Evolutionary conservation across 2,888 invertebrate species (phyloP).

Genomic region (Sycophila texana): DNA sequence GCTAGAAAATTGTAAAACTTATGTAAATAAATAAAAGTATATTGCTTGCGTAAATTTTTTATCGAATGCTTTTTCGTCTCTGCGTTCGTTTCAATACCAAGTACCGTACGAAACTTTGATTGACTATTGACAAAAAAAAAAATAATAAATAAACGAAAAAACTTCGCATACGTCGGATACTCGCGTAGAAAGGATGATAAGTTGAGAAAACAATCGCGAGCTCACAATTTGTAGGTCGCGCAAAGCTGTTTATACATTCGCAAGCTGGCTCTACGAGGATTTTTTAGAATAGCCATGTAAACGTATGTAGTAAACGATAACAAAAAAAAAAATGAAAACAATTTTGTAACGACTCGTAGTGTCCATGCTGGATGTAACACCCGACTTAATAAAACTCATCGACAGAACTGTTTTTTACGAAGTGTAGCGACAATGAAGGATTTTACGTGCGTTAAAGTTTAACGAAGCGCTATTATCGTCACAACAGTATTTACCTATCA

Average conservation of each 20-base stretch:
- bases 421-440: slow-evolving; percentile 33
- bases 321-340: slow-evolving; percentile 21
- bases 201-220: slow-evolving; percentile 26
- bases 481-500: slow-evolving; percentile 54
- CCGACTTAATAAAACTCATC: slow-evolving; percentile 58
- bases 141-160: background rate
- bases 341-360: slow-evolving; percentile 58
- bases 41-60: slow-evolving; percentile 29
- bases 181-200: slow-evolving; percentile 23
- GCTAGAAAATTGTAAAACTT: slow-evolving; percentile 46
- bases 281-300: slow-evolving; percentile 46
- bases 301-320: slow-evolving; percentile 5
- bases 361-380: slow-evolving; percentile 44
- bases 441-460: slow-evolving; percentile 48
- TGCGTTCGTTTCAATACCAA: slow-evolving; percentile 3
- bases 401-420: slow-evolving; percentile 60
- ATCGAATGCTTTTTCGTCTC: slow-evolving; percentile 24
- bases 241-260: slow-evolving; percentile 49
- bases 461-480: slow-evolving; percentile 50
- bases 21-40: slow-evolving; percentile 52
- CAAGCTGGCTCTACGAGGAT: slow-evolving; percentile 35
- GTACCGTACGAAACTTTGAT: background rate
- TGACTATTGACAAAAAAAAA: background rate
- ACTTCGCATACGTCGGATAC: slow-evolving; percentile 11
- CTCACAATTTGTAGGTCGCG: slow-evolving; percentile 29